Percentiles rank a stretch among this genome's conserved stretches.
These are phyloP conservation scores for Diabrotica virgifera DNA, from an alignment of 1,140 invertebrate genomes.

Conservation along the genomic window DNA sequence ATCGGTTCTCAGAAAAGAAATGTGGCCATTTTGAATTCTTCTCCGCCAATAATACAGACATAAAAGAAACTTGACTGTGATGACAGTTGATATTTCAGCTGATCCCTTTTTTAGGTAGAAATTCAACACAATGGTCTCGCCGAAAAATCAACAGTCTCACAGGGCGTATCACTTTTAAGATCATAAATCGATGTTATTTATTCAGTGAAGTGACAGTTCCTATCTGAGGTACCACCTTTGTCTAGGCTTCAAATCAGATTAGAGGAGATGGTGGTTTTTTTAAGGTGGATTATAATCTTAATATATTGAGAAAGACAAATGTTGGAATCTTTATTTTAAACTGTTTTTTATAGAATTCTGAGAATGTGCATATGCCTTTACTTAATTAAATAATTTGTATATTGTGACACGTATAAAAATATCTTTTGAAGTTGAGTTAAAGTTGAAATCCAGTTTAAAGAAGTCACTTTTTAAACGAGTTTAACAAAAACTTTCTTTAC, in stretches of 20 bases:
- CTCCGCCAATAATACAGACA: constrained; percentile 1
- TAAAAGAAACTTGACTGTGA: background rate
- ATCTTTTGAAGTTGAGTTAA: too few species aligned
- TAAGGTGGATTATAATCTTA: background rate
- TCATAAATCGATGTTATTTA: background rate
- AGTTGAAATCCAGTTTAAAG: too few species aligned
- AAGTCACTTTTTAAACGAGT: too few species aligned
- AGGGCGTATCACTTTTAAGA: background rate
- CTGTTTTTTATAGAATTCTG: too few species aligned
- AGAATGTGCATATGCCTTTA: too few species aligned
- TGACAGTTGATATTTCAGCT: background rate
- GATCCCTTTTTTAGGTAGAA: constrained; percentile 2
- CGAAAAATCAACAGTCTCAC: background rate
- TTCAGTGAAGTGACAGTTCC: background rate
- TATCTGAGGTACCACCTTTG: background rate
- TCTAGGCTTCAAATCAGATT: background rate
- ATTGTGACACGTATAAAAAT: too few species aligned
- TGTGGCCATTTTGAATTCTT: background rate
- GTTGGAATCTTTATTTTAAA: too few species aligned
- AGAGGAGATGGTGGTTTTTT: background rate
- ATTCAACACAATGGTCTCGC: background rate
- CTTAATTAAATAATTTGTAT: too few species aligned
- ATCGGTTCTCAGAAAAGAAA: background rate
- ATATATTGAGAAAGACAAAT: background rate
- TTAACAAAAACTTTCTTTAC: too few species aligned